Evolutionary conservation across 2,113 vertebrate genomes (phyloP).

Genomic region (Pyrgilauda ruficollis): DNA sequence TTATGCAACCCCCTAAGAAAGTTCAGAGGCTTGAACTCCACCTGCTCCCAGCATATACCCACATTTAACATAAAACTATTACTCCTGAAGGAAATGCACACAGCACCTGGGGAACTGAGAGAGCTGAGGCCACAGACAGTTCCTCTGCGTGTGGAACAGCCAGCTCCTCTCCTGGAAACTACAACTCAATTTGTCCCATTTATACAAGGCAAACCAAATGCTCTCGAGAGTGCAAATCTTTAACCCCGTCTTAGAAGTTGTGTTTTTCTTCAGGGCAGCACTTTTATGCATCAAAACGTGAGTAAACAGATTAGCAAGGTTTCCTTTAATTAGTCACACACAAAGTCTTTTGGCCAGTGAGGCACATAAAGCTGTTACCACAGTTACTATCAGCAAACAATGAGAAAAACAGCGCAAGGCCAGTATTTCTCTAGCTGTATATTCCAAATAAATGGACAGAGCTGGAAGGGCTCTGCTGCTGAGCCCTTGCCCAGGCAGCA

Average conservation of each 20-base stretch:
- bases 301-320: not conserved
- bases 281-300: not conserved
- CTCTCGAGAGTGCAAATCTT: not conserved
- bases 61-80: not conserved
- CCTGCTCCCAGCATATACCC: not conserved
- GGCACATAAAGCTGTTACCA: not conserved
- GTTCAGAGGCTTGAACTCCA: not conserved
- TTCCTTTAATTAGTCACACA: not conserved
- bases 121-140: fast-evolving
- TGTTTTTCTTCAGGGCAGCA: not conserved
- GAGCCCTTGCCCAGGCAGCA: not conserved
- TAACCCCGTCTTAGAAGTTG: not conserved
- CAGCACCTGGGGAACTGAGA: fast-evolving
- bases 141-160: fast-evolving
- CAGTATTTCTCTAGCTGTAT: not conserved
- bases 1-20: not conserved
- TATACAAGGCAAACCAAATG: fast-evolving
- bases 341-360: not conserved
- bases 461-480: not conserved
- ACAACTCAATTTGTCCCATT: fast-evolving
- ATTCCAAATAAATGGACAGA: not conserved
- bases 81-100: fast-evolving
- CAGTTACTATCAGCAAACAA: constrained; percentile 31
- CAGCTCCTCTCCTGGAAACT: fast-evolving
- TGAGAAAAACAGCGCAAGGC: not conserved